Evolutionary conservation across 2,113 vertebrate genomes (phyloP), one percentile per base, ranked within the genome.

Genomic region (Cygnus atratus): DNA sequence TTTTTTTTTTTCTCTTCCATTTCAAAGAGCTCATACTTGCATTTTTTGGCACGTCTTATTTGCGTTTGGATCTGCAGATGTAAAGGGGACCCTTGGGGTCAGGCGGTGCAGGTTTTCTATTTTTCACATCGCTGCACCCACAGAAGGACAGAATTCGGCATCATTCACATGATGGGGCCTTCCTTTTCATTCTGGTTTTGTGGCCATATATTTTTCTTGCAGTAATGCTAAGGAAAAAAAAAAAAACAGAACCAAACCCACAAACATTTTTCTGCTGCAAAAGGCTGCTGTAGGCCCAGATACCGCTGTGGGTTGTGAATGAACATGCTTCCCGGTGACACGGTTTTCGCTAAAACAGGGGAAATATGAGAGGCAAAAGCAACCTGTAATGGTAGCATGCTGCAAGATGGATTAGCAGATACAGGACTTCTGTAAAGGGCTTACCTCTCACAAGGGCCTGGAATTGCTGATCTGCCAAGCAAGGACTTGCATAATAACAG

Each of bases 71-170:
- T 92, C 66, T 92, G 90, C 67, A 83, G 92, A 89, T 82, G 88
- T 84, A 93, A 89, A 93, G 71, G 76, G 84, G 88, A 81, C 65
- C 83, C 82, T 31, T 18, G 61, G 82, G 93, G 92, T 97, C 97
- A 95, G 82, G 81, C 9, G 1, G 78, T n/a, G 76, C 91, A 94
- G 72, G 57, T 93, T 97, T 96, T 80, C 95, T 74, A 93, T 96
- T 96, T 97, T 91, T 97, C 94, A 96, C 91, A 87, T 95, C 84
- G 33, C 57, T 96, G 92, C 95, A 92, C 79, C 84, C 9, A 7
- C 85, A 76, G 88, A 94, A 93, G 71, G 94, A 90, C 86, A 79
- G 75, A 94, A 71, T 95, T 94, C 0, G 0, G 79, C 94, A 78
- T 93, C 16, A 22, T 75, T 95, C 71, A 62, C 24, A 33, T 86